Percentiles rank a stretch among this genome's conserved stretches.
Conservation (phyloP, 2,113 vertebrate genomes). For the Enhydra lutris region DNA sequence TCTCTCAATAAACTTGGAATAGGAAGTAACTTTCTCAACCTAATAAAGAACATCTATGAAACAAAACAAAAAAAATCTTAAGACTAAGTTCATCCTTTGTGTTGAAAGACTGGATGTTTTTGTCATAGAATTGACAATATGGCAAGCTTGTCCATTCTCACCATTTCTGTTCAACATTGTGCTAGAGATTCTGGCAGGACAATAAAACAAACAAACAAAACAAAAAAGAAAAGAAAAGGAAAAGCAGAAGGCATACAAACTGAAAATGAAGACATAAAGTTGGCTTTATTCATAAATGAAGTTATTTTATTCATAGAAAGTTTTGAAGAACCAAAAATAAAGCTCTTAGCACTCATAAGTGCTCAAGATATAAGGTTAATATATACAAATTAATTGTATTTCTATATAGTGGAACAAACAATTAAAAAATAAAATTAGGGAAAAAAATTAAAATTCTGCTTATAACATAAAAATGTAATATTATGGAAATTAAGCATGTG, state of each 20-base stretch:
- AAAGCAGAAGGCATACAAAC: background rate
- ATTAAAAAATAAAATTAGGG: background rate
- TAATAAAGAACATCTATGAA: background rate
- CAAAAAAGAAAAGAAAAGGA: background rate
- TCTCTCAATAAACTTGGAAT: background rate
- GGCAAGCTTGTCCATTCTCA: background rate
- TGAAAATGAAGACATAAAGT: background rate
- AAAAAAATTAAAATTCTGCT: background rate
- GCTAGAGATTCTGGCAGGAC: background rate
- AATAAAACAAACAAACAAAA: background rate
- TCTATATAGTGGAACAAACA: background rate
- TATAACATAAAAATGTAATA: background rate
- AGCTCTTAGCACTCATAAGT: background rate
- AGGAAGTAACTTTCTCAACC: background rate
- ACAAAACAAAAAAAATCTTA: background rate
- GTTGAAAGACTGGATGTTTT: constrained; percentile 14
- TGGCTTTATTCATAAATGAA: background rate
- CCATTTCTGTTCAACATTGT: background rate
- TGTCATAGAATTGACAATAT: background rate
- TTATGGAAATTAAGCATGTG: background rate
- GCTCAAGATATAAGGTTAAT: background rate
- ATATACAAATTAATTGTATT: background rate
- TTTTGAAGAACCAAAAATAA: background rate
- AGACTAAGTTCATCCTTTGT: background rate
- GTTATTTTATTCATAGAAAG: background rate